phyloP scores from a whole-genome alignment of 2,113 vertebrate species.

The Andinoacara biseriatus region DNA sequence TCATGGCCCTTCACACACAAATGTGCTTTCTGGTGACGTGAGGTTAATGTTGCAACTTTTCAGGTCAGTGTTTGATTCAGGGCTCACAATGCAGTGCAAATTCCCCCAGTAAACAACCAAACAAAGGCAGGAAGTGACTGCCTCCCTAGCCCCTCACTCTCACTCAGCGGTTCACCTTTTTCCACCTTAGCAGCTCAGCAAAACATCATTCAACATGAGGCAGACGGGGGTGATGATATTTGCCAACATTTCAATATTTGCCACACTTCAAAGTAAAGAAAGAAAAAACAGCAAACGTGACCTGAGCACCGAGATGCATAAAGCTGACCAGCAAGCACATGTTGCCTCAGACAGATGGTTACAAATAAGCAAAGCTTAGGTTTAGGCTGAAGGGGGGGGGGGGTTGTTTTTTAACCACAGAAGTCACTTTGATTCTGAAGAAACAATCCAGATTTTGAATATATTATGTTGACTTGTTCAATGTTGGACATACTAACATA shows the following conservation, averaged over 20 bases:
- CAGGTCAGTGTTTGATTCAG: slow-evolving; percentile 26
- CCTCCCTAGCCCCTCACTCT: background rate
- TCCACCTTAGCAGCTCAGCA: slow-evolving; percentile 1
- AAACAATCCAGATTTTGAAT: background rate
- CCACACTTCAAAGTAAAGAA: slow-evolving; percentile 48
- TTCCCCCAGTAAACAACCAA: slow-evolving; percentile 37
- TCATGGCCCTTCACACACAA: background rate
- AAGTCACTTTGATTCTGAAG: background rate
- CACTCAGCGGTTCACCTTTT: background rate
- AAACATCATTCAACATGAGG: background rate
- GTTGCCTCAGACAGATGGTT: background rate
- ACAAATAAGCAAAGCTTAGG: background rate
- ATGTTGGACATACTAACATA: too few relatives aligned
- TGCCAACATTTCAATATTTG: slow-evolving; percentile 36
- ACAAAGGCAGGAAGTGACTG: slow-evolving; percentile 19
- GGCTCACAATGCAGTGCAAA: slow-evolving; percentile 39
- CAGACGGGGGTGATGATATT: background rate
- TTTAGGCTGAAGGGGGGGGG: background rate
- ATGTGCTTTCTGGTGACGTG: background rate
- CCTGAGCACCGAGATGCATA: background rate
- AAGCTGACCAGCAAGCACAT: background rate
- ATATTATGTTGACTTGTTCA: too few relatives aligned
- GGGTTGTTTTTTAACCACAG: background rate
- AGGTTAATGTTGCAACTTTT: slow-evolving; percentile 16
- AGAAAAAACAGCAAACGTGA: slow-evolving; percentile 9